A percentile compares a stretch with the other conserved stretches of the same genome.
Evolutionary conservation across 2,797 vertebrate species (phyloP).

Genomic region (Falco rusticolus): DNA sequence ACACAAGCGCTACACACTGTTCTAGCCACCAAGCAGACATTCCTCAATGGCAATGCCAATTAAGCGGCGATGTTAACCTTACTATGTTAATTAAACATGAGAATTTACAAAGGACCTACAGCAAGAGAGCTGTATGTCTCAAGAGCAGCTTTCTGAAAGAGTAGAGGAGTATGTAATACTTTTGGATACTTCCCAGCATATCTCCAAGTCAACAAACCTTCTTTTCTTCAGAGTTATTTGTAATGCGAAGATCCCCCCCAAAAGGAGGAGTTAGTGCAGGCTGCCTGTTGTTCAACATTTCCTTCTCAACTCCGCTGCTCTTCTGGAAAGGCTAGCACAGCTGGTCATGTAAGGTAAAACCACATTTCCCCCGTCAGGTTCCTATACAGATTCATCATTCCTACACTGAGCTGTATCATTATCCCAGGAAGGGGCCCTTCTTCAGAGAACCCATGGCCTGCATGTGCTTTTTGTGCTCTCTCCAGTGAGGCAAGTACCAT

Average conservation of each 20-base stretch:
- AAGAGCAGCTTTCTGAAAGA: constrained; percentile 11
- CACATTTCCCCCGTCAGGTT: constrained; percentile 10
- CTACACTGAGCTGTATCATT: constrained; percentile 60
- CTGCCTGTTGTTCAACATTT: constrained; percentile 16
- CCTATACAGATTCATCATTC: constrained; percentile 15
- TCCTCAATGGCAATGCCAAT: constrained; percentile 57
- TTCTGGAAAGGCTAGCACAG: constrained; percentile 29
- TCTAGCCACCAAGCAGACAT: constrained; percentile 32
- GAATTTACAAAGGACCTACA: constrained; percentile 56
- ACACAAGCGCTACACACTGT: neutral
- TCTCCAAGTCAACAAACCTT: constrained; percentile 19
- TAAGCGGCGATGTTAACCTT: constrained; percentile 55
- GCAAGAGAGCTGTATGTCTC: constrained; percentile 19
- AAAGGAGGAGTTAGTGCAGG: neutral
- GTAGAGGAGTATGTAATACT: neutral
- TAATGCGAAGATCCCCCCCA: neutral
- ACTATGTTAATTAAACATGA: constrained; percentile 65
- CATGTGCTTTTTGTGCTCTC: constrained; percentile 41
- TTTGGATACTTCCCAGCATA: constrained; percentile 5
- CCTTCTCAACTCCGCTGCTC: constrained; percentile 5
- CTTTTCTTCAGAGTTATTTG: neutral
- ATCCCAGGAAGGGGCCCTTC: constrained; percentile 74
- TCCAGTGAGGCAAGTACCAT: constrained; percentile 73
- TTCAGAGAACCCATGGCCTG: constrained; percentile 33
- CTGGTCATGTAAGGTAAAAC: constrained; percentile 23